Evolutionary conservation across 2,113 vertebrate genomes (phyloP).

Genomic region (Aramus guarauna): DNA sequence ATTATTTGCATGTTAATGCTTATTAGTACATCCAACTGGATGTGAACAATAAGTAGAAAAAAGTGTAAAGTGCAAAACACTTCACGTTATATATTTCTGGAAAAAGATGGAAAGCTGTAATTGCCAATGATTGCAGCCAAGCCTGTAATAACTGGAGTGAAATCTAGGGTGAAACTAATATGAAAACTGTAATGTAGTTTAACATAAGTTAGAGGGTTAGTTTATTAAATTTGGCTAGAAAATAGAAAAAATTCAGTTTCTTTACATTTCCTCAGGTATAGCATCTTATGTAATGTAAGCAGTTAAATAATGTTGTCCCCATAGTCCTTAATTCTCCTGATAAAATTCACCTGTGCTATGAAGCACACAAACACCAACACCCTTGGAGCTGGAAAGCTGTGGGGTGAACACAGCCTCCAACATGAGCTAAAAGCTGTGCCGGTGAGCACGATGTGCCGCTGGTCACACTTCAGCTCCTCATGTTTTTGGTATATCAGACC

Average conservation of each 20-base stretch:
- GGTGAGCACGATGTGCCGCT: background rate
- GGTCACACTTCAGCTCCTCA: background rate
- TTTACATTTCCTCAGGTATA: background rate
- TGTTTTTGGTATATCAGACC: background rate
- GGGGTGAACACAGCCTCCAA: background rate
- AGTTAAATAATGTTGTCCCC: background rate
- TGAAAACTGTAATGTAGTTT: background rate
- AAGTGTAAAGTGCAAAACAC: conserved; percentile 17
- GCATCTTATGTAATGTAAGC: background rate
- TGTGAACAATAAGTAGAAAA: conserved; percentile 46
- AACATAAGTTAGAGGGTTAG: background rate
- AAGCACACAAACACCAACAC: background rate
- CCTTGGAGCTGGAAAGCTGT: background rate
- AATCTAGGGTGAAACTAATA: conserved; percentile 25
- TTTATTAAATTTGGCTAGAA: background rate
- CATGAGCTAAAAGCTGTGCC: fast-evolving
- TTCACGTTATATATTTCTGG: background rate
- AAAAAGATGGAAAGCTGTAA: conserved; percentile 3
- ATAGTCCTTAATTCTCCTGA: background rate
- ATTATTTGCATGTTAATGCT: conserved; percentile 59
- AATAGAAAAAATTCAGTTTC: background rate
- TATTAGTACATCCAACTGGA: conserved; percentile 43
- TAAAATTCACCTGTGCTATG: background rate
- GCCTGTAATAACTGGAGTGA: background rate
- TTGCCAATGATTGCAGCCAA: conserved; percentile 5